Evolutionary conservation across 2,797 vertebrate species (phyloP), one percentile per base, ranked within the genome.

Genomic region (Chaetodon trifasciatus): DNA sequence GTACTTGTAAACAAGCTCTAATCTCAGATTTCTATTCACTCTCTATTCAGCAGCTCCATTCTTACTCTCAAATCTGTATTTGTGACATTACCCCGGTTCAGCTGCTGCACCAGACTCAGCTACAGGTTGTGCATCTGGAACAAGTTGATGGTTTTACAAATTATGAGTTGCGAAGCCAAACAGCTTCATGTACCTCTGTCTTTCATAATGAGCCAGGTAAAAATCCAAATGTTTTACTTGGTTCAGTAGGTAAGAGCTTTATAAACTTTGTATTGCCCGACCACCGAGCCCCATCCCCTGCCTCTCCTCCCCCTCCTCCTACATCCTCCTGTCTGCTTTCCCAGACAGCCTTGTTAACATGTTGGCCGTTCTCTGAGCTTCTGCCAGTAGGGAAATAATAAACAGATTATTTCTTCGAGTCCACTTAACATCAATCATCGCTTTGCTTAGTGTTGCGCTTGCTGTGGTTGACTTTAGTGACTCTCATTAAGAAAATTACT

Each of bases 321-420:
- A 76, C 88, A 70, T 82, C 69, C 78, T 86, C 82, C 84, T 75
- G 82, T 92, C 86, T 90, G 40, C 84, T 83, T 89, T 87, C 83
- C 82, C 90, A 87, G 79, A 87, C 89, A 86, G 81, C 78, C 89
- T 90, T 89, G 89, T 93, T 93, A 93, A 88, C 87, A 83, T 79
- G 84, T 87, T 90, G 83, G 47, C 82, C 10, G 23, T 71, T 79
- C 85, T 87, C 78, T 88, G 85, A 88, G 77, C 62, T 32, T 85
- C 67, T 81, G 86, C 88, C 88, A 90, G 74, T 50, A 47, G 13
- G 86, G 88, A 92, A 89, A 92, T 88, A 82, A 78, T 90, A 87
- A 93, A 91, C 88, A 87, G 63, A 91, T 84, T 85, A 82, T 88
- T 86, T 88, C 46, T 68, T 86, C 35, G 6, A 76, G 79, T 87